Conservation (phyloP, 2,113 vertebrate species). For the Ctenomys sociabilis region DNA sequence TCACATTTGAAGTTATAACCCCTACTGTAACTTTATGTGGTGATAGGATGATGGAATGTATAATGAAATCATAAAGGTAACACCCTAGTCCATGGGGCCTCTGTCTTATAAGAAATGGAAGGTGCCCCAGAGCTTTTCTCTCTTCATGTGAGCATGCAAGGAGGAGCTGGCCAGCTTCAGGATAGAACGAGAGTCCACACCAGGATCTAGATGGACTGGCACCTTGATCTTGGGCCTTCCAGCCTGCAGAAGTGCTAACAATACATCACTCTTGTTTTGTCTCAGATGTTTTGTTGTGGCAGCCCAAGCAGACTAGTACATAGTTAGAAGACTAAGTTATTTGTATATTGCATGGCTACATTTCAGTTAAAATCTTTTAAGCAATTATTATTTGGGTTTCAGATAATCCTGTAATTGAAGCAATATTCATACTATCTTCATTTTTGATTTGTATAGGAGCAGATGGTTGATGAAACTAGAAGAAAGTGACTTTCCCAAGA, state of each 20-base stretch:
- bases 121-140: not conserved
- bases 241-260: not conserved
- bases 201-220: not conserved
- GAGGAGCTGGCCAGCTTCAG: not conserved
- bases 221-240: not conserved
- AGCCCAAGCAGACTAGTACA: not conserved
- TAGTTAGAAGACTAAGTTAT: not conserved
- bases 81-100: not conserved
- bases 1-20: not conserved
- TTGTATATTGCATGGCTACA: not conserved
- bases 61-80: not conserved
- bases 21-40: not conserved
- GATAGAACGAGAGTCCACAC: not conserved
- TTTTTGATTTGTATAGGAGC: not conserved
- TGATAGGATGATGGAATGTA: not conserved
- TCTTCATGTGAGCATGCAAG: not conserved
- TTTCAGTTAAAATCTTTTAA: not conserved
- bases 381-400: not conserved
- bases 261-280: not conserved
- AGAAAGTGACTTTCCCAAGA: not conserved
- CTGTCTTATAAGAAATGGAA: not conserved
- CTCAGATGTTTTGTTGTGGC: not conserved
- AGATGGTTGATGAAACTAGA: slow-evolving; percentile 1
- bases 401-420: not conserved
- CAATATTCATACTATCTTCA: not conserved